A percentile compares a stretch with the other conserved stretches of the same genome.
phyloP scores from a whole-genome alignment of 23 tunicate genomes.

The Ascidia mentula region DNA sequence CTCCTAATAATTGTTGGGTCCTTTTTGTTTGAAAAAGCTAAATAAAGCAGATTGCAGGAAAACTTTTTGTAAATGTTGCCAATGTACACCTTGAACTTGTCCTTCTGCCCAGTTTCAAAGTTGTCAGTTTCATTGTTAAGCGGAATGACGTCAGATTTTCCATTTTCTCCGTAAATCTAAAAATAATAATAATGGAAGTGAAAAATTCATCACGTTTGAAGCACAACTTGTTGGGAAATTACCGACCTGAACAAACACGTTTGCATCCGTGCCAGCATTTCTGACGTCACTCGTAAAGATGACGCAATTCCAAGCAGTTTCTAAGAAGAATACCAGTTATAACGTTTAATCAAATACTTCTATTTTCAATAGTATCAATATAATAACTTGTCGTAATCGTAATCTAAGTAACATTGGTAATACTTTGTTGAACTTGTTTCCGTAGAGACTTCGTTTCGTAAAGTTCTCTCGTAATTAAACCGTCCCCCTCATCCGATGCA shows the following conservation, averaged over 20 bases:
- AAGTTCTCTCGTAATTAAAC: constrained; percentile 67
- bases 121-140: constrained; percentile 94
- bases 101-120: constrained; percentile 97
- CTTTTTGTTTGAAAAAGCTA: too few relatives aligned
- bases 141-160: constrained; percentile 85
- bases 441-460: constrained; percentile 75
- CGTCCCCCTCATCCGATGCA: constrained; percentile 95
- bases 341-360: neutral
- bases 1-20: too few relatives aligned
- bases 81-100: constrained; percentile 71
- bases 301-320: constrained; percentile 77
- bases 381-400: neutral
- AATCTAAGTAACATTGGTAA: neutral
- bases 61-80: too few relatives aligned
- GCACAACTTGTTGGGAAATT: too few relatives aligned
- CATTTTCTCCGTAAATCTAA: constrained; percentile 86
- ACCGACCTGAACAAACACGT: constrained; percentile 85
- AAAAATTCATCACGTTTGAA: neutral
- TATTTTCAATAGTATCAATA: neutral
- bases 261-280: constrained; percentile 97
- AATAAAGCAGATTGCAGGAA: too few relatives aligned
- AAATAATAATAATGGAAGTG: neutral
- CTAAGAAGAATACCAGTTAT: constrained; percentile 15
- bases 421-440: constrained; percentile 79
- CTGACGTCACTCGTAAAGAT: constrained; percentile 86